Evolutionary conservation across 1,140 invertebrate genomes (phyloP), one percentile per base, ranked within the genome.

Genomic region (Conopomorpha cramerella): DNA sequence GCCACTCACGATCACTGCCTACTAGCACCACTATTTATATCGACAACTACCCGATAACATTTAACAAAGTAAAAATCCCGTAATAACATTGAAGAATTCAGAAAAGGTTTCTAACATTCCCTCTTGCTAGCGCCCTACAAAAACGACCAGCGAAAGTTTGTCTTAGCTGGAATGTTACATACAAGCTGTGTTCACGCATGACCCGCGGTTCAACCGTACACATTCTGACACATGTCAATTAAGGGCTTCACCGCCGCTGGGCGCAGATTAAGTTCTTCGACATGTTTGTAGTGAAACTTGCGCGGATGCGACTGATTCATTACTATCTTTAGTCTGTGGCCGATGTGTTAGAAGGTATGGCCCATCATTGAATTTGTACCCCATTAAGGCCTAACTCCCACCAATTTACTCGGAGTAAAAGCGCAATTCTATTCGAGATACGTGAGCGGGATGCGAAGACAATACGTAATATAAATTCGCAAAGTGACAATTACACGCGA

Each of bases 171-270:
- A 60, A 60, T 63, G 54, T 44, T 46, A 60, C 49, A 57, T 46
- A 58, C 50, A 56, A 59, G 67, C 51, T 58, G 50, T 60, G 57
- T 70, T 70, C 60, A 65, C 65, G 62, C 63, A 51, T 64, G 70
- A 74, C 67, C 70, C 35, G 37, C 38, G 46, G 70, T 67, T 76
- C 70, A 68, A 52, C 48, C 48, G 59, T 50, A 57, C 58, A 66
- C 52, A 65, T 60, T 66, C 65, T 76, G 65, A 70, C 65, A 72
- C 59, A 70, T 68, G 70, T 76, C 67, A 76, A 76, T 72, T 72
- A 74, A 63, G 59, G 53, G 46, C 47, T 55, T 60, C 56, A 34
- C 51, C 53, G 60, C 58, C 58, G 53, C 55, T 41, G 58, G 58
- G 44, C 52, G 55, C 49, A 45, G 63, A 71, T 71, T 63, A 56